Percentiles rank a stretch among this genome's conserved stretches.
Conservation (phyloP, 2,113 vertebrate genomes). For the Kryptolebias marmoratus region DNA sequence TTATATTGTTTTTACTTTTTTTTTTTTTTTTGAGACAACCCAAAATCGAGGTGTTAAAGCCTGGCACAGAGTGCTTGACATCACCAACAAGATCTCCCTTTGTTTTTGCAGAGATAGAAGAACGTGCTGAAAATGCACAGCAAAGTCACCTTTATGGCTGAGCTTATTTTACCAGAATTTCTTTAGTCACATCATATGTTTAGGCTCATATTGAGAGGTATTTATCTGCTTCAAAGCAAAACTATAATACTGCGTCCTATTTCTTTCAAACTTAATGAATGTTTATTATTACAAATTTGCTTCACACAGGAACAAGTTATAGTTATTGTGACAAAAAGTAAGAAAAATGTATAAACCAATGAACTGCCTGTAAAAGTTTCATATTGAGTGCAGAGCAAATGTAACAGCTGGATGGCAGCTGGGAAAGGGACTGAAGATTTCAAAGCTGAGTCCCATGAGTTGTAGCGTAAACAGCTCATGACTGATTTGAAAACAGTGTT, state of each 20-base stretch:
- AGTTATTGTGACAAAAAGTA: constrained; percentile 14
- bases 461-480: constrained; percentile 45
- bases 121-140: constrained; percentile 65
- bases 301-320: neutral
- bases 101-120: constrained; percentile 31
- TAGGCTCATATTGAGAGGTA: constrained; percentile 19
- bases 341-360: constrained; percentile 16
- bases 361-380: constrained; percentile 19
- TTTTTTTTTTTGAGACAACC: constrained; percentile 23
- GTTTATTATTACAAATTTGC: constrained; percentile 1
- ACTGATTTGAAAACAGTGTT: constrained; percentile 21
- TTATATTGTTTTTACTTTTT: constrained; percentile 36
- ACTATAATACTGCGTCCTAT: neutral
- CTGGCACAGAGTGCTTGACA: constrained; percentile 25
- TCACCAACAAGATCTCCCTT: constrained; percentile 32
- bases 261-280: neutral
- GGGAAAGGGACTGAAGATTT: constrained; percentile 35
- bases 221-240: constrained; percentile 3
- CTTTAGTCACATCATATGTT: constrained; percentile 24
- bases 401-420: constrained; percentile 58
- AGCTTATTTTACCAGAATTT: constrained; percentile 19
- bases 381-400: constrained; percentile 16
- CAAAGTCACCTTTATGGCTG: constrained; percentile 36
- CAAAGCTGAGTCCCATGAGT: constrained; percentile 34
- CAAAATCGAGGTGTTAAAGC: constrained; percentile 31